Conservation (phyloP, 1,140 invertebrate species). For the Drosophila truncata region DNA sequence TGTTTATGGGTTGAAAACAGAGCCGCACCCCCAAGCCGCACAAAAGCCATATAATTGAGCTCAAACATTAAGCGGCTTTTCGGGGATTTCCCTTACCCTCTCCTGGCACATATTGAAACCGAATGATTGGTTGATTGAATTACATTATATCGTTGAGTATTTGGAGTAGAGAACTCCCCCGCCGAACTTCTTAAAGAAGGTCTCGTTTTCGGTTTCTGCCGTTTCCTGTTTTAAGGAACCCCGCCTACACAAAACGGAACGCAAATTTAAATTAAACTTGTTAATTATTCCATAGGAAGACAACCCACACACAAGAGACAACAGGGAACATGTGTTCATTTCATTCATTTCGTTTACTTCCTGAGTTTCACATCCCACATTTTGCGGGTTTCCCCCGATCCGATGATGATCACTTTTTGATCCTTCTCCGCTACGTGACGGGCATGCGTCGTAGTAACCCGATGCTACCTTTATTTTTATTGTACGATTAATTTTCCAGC, state of each 20-base stretch:
- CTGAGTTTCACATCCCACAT: constrained; percentile 45
- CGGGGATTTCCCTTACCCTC: constrained; percentile 13
- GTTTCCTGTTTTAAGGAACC: constrained; percentile 57
- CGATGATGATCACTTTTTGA: constrained; percentile 49
- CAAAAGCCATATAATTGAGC: constrained; percentile 81
- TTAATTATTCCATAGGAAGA: constrained; percentile 65
- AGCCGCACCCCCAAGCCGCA: constrained; percentile 3
- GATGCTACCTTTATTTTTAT: constrained; percentile 49
- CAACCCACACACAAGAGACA: constrained; percentile 36
- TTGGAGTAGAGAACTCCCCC: not conserved
- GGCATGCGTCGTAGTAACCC: constrained; percentile 67
- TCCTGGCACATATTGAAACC: constrained; percentile 21
- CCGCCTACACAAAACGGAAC: constrained; percentile 50
- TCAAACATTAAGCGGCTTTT: constrained; percentile 73
- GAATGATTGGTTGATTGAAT: constrained; percentile 71
- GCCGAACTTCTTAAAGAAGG: constrained; percentile 27
- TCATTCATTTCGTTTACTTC: constrained; percentile 42
- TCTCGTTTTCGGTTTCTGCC: constrained; percentile 42
- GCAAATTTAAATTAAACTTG: constrained; percentile 80
- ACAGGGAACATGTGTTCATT: constrained; percentile 53
- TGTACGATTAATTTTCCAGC: constrained; percentile 22
- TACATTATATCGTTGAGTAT: constrained; percentile 34
- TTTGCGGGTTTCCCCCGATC: constrained; percentile 68
- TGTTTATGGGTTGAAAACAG: constrained; percentile 39
- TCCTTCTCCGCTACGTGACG: constrained; percentile 59